phyloP scores from a whole-genome alignment of 2,888 invertebrate species.

The Pollenia labialis region DNA sequence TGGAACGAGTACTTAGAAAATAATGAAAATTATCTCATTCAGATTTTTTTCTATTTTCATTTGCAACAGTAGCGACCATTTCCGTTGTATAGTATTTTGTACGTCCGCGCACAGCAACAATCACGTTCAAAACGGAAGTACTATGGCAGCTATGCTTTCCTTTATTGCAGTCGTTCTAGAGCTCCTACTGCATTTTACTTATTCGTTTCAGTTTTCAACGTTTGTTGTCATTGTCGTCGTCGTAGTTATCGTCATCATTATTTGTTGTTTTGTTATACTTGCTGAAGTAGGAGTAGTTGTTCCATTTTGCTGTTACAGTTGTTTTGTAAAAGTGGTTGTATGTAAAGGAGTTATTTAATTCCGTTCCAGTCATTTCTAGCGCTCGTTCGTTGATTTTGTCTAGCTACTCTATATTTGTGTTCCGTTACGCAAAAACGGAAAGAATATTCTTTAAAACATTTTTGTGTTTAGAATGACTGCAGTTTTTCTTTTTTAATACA shows the following conservation, averaged over 20 bases:
- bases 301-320: constrained; percentile 19
- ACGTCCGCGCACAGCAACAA: constrained; percentile 68
- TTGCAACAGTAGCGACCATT: constrained; percentile 63
- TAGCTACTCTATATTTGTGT: constrained; percentile 44
- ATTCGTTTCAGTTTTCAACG: constrained; percentile 42
- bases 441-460: constrained; percentile 50
- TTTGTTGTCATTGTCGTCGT: constrained; percentile 52
- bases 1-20: constrained; percentile 62
- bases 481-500: constrained; percentile 3
- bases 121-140: constrained; percentile 70
- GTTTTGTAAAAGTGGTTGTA: constrained; percentile 30
- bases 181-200: constrained; percentile 25
- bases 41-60: constrained; percentile 46
- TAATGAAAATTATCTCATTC: constrained; percentile 73
- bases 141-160: constrained; percentile 71
- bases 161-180: constrained; percentile 58
- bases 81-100: constrained; percentile 66
- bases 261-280: constrained; percentile 43
- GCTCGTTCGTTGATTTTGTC: constrained; percentile 24
- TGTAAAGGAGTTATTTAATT: constrained; percentile 50
- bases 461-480: constrained; percentile 36
- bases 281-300: constrained; percentile 38
- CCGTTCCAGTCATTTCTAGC: constrained; percentile 16
- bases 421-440: constrained; percentile 50
- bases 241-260: constrained; percentile 47